Conservation (phyloP, 1,140 invertebrate genomes). For the Caenorhabditis inopinata region DNA sequence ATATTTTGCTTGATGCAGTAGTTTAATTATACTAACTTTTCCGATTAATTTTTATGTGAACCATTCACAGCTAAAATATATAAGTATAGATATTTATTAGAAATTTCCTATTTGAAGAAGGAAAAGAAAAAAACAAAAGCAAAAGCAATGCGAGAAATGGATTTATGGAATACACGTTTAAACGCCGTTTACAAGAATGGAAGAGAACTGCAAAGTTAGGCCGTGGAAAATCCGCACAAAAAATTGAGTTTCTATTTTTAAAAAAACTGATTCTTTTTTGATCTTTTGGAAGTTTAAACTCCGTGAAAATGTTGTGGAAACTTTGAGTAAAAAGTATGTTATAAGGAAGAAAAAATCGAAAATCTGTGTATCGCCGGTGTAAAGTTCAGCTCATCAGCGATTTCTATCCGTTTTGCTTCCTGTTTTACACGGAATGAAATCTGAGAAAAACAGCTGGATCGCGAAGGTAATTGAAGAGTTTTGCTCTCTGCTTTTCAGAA, state of each 20-base stretch:
- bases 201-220: background rate
- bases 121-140: background rate
- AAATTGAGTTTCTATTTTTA: too few species aligned
- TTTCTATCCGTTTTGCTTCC: conserved; percentile 13
- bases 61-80: background rate
- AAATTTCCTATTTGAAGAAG: background rate
- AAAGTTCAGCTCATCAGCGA: background rate
- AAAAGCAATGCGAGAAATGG: background rate
- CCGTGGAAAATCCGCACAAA: background rate
- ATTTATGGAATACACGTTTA: background rate
- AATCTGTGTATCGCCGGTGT: background rate
- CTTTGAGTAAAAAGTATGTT: background rate
- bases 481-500: too few species aligned
- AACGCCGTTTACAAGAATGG: background rate
- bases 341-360: background rate
- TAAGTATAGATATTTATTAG: background rate
- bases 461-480: too few species aligned
- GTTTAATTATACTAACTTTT: background rate
- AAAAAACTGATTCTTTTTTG: too few species aligned
- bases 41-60: background rate
- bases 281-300: too few species aligned
- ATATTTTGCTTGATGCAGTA: too few species aligned
- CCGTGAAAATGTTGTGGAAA: background rate
- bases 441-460: background rate
- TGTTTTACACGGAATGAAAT: background rate